Base-by-base conservation (phyloP, 2,113 vertebrate genomes). In the Phocoena sinus region DNA sequence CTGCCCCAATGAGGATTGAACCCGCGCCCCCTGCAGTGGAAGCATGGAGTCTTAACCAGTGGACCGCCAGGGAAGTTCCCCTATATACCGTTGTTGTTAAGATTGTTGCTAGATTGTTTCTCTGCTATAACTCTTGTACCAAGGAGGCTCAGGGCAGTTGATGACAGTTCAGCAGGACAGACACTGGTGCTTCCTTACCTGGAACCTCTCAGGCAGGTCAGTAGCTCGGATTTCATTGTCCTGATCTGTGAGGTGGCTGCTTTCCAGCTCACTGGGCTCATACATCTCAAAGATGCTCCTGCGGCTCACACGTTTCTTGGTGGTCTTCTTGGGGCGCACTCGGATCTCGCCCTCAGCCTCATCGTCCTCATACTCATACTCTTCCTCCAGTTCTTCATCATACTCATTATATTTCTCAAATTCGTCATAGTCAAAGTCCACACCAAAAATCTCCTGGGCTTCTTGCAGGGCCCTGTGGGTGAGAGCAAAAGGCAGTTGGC, bases 211-310 rank as follows among this genome's bases (percentile, higher is more conserved):
- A 0, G 99, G 99, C 99, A 99, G 99, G 98, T 99, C 99, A 11
- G 99, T 99, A 65, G 99, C 98, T 82, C 99, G 99, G 98, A 99
- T 99, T 98, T 99, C 99, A 0, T 99, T 99, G 98, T 99, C 99
- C 98, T 99, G 99, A 98, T 99, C 99, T 0, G 99, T 99, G 91
- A 99, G 99, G 98, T 99, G 99, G 97, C 99, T 99, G 98, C 99
- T 99, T 97, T 99, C 99, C 91, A 99, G 98, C 98, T 99, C 99
- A 8, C 99, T 99, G 93, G 99, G 99, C 96, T 99, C 99, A 0
- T 99, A 99, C 97, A 99, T 99, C 98, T 99, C 99, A 77, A 99
- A 99, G 97, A 99, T 99, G 98, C 99, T 99, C 85, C 99, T 99
- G 0, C 99, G 99, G 21, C 99, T 99, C 92, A 99, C 99, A 2